phyloP scores from a whole-genome alignment of 2,888 invertebrate species.

The Caenorhabditis wallacei region DNA sequence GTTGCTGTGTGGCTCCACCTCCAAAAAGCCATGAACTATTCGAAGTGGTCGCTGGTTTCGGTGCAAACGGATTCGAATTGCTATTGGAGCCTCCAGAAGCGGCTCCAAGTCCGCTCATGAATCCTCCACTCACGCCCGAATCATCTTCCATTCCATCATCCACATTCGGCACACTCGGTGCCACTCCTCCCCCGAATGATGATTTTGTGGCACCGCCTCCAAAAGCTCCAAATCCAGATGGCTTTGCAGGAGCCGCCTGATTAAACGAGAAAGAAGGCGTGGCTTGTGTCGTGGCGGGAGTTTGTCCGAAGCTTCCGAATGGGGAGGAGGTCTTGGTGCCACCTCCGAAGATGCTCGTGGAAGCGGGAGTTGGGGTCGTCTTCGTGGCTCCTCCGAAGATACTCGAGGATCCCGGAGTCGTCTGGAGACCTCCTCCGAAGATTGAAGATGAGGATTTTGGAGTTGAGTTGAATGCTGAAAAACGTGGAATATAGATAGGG shows the following conservation, averaged over 20 bases:
- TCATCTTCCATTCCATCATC: conserved; percentile 67
- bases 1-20: conserved; percentile 18
- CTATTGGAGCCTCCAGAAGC: too few species aligned
- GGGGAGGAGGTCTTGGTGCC: conserved; percentile 35
- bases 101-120: conserved; percentile 62
- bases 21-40: conserved; percentile 51
- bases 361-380: conserved; percentile 10
- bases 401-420: conserved; percentile 9
- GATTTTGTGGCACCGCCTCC: conserved; percentile 16
- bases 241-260: conserved; percentile 24
- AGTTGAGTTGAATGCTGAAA: conserved; percentile 50
- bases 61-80: conserved; percentile 49
- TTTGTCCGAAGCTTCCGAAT: conserved; percentile 54
- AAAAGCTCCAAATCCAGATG: conserved; percentile 36
- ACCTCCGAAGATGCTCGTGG: conserved; percentile 54
- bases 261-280: conserved; percentile 59
- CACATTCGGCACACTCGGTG: conserved; percentile 38
- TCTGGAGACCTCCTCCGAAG: conserved; percentile 41
- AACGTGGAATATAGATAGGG: not conserved
- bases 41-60: conserved; percentile 29
- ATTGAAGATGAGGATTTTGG: conserved; percentile 38
- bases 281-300: not conserved
- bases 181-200: conserved; percentile 33
- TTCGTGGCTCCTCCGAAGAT: conserved; percentile 37
- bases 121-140: conserved; percentile 49